Base-by-base conservation (phyloP, 2,113 vertebrate genomes). In the Calonectris borealis region DNA sequence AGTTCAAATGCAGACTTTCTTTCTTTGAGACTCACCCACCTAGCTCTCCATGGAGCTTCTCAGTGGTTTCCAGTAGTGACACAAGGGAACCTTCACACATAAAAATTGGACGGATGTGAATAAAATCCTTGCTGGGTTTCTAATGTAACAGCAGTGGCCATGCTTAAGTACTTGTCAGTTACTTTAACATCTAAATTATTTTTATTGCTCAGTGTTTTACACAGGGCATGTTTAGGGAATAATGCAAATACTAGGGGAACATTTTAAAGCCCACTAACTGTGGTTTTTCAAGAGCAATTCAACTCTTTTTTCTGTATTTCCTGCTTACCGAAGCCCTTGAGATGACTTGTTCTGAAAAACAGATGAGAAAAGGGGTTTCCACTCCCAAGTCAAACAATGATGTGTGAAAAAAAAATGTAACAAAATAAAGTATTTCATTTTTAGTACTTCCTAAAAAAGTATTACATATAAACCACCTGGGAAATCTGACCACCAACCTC, bases 291-390 rank as follows among this genome's bases (percentile, higher is more conserved):
- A 69, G 44, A 91, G 77, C 40, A 89, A 83, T 90, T 91, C 80
- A 77, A 48, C 46, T 38, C n/a, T 61, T 71, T 96, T 91, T 86
- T 44, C 58, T 86, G 21, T 62, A 55, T 95, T 96, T 93, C 71
- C 73, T 94, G 68, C 61, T 90, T 89, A 80, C 64, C 81, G 42
- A 81, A 96, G 16, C 93, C 91, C 93, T 95, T 88, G 94, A 92
- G 84, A 89, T 91, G 25, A 77, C 51, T 93, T 91, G 64, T 71
- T 92, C 91, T 96, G 80, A 83, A 88, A 93, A 97, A 95, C 61
- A 95, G 51, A 91, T 81, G 75, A 95, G 91, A 80, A 95, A 95
- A 92, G 58, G 13, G 38, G 9, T 69, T 88, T 96, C 48, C 65
- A 84, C 20, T 94, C 91, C 78, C 83, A 93, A 88, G 70, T 80